phyloP scores from a whole-genome alignment of 2,797 vertebrate species.

The Pseudotriccus pelzelni region DNA sequence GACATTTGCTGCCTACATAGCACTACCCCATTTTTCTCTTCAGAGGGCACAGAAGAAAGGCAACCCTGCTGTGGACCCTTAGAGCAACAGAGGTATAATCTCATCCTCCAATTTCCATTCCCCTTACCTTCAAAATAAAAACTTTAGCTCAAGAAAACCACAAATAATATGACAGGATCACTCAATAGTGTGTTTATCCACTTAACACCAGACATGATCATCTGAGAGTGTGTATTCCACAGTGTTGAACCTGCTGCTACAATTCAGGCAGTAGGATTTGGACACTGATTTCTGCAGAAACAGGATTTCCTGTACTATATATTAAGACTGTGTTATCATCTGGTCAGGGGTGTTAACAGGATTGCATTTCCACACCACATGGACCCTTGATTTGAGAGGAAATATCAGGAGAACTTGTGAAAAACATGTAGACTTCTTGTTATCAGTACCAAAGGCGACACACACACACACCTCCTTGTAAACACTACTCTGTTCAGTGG shows the following conservation, averaged over 20 bases:
- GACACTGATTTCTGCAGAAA: not conserved
- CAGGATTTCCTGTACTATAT: not conserved
- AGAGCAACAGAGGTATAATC: not conserved
- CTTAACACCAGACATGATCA: not conserved
- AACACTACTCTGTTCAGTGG: not conserved
- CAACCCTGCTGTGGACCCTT: not conserved
- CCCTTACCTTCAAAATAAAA: not conserved
- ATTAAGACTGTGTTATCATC: not conserved
- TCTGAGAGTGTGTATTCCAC: not conserved
- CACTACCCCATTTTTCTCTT: not conserved
- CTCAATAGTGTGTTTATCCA: not conserved
- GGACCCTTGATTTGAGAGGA: not conserved
- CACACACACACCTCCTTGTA: not conserved
- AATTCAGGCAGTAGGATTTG: not conserved
- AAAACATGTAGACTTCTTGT: not conserved
- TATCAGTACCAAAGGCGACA: not conserved
- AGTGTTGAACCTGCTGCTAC: not conserved
- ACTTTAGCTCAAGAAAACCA: not conserved
- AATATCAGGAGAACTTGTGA: not conserved
- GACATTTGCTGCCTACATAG: not conserved
- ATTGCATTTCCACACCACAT: not conserved
- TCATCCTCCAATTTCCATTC: not conserved
- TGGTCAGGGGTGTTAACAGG: not conserved
- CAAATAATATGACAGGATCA: not conserved
- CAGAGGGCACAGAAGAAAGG: not conserved